A percentile compares a stretch with the other conserved stretches of the same genome.
phyloP scores from a whole-genome alignment of 2,888 invertebrate species.

The Anthrax anthrax region DNA sequence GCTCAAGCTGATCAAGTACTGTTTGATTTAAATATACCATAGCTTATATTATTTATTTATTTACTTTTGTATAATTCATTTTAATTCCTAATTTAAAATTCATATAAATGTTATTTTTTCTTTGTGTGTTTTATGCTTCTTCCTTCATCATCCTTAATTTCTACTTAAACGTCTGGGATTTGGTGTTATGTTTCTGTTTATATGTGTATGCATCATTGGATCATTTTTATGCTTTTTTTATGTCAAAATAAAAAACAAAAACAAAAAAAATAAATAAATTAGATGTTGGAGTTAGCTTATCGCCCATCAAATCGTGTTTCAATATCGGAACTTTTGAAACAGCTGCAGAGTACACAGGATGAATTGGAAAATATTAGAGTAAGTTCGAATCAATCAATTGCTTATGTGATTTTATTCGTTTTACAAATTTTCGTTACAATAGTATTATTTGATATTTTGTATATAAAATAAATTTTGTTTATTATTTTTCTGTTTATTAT shows the following conservation, averaged over 20 bases:
- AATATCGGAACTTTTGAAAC: slow-evolving; percentile 66
- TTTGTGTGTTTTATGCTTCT: no score
- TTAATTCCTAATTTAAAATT: neutral
- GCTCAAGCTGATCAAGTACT: slow-evolving; percentile 54
- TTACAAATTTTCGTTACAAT: neutral
- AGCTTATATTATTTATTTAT: slow-evolving; percentile 2
- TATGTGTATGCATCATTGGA: no score
- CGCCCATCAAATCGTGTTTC: slow-evolving; percentile 54
- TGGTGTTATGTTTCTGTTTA: no score
- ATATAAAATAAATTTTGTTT: neutral
- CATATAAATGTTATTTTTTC: neutral
- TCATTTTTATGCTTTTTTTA: neutral
- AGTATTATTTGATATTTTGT: neutral
- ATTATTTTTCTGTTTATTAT: no score
- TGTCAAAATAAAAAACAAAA: neutral
- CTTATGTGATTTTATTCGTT: neutral
- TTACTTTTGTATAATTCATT: neutral
- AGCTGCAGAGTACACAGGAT: slow-evolving; percentile 69
- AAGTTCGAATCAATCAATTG: slow-evolving; percentile 23
- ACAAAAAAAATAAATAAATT: neutral
- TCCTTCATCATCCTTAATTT: neutral
- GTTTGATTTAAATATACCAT: slow-evolving; percentile 8
- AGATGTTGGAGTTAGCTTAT: slow-evolving; percentile 39
- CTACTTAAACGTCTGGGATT: no score
- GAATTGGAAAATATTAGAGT: slow-evolving; percentile 82